Conservation (phyloP, 2,888 invertebrate genomes). For the Aquatica leii region DNA sequence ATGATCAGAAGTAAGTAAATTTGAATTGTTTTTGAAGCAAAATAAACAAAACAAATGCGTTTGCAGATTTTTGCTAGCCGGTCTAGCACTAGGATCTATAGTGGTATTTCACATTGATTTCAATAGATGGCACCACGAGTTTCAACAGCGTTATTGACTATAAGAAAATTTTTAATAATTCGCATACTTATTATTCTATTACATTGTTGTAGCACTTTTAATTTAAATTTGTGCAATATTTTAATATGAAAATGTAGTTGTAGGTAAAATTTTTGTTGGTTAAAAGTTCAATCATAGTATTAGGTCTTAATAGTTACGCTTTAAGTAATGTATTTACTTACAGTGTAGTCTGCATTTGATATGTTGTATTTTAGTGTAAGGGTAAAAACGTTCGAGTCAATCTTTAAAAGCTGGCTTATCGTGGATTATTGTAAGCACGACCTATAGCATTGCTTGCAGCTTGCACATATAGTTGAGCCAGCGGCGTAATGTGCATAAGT, state of each 20-base stretch:
- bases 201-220: constrained; percentile 31
- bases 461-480: constrained; percentile 49
- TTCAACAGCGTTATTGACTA: constrained; percentile 86
- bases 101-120: constrained; percentile 99
- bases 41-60: too few relatives aligned
- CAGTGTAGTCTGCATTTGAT: constrained; percentile 46
- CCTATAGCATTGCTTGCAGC: constrained; percentile 56
- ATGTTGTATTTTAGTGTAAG: constrained; percentile 35
- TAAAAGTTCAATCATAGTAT: constrained; percentile 21
- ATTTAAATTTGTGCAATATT: constrained; percentile 35
- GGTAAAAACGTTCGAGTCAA: constrained; percentile 40
- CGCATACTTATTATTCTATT: constrained; percentile 31
- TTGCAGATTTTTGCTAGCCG: constrained; percentile 92
- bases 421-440: constrained; percentile 48
- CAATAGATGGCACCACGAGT: constrained; percentile 97
- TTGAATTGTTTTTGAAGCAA: too few relatives aligned
- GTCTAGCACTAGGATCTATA: constrained; percentile 95
- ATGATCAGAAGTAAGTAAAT: constrained; percentile 94
- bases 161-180: constrained; percentile 36
- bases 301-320: constrained; percentile 28
- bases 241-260: constrained; percentile 25
- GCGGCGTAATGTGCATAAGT: constrained; percentile 46
- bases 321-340: constrained; percentile 29
- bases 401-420: constrained; percentile 43
- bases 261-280: constrained; percentile 19